A percentile compares a stretch with the other conserved stretches of the same genome.
Conservation (phyloP, 35 echinoderm and acorn worm species). For the Apostichopus japonicus region DNA sequence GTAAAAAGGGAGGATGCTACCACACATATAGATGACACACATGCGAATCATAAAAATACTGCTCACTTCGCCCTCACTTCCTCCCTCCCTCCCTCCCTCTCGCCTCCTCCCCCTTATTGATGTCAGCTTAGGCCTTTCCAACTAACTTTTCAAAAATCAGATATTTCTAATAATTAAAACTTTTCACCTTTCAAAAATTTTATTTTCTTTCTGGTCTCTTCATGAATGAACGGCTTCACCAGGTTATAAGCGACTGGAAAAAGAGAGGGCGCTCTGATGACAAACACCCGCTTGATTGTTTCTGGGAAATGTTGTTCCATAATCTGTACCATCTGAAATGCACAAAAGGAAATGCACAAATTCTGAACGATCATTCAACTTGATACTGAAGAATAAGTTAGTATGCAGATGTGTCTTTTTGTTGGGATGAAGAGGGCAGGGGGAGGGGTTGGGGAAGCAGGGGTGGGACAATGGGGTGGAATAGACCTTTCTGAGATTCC, state of each 20-base stretch:
- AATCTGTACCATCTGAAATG: conserved; percentile 53
- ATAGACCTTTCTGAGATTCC: too few relatives aligned
- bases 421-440: too few relatives aligned
- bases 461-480: too few relatives aligned
- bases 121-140: background rate
- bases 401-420: too few relatives aligned
- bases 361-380: too few relatives aligned
- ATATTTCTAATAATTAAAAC: too few relatives aligned
- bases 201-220: conserved; percentile 82
- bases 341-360: too few relatives aligned
- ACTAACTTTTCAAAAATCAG: background rate
- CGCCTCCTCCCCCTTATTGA: background rate
- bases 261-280: conserved; percentile 74
- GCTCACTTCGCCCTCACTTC: background rate
- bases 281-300: conserved; percentile 60
- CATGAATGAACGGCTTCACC: conserved; percentile 76
- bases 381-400: too few relatives aligned
- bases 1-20: too few relatives aligned
- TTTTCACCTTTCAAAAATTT: conserved; percentile 74
- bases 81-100: background rate
- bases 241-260: conserved; percentile 82
- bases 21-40: too few relatives aligned
- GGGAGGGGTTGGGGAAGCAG: too few relatives aligned
- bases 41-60: too few relatives aligned
- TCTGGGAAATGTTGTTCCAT: conserved; percentile 95